Base-by-base conservation (phyloP, 1,140 invertebrate genomes). In the Orius insidiosus region DNA sequence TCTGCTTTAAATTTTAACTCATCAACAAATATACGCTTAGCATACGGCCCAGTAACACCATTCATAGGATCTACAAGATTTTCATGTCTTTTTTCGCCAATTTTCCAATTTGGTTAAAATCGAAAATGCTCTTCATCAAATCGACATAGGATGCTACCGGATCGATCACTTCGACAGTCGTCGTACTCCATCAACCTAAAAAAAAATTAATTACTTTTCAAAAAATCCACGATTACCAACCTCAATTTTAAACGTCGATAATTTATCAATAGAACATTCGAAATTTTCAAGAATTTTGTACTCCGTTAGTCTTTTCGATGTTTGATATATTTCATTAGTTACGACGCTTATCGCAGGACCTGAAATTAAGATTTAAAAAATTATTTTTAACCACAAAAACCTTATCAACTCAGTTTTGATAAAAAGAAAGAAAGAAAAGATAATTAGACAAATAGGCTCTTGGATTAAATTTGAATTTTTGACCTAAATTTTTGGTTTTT, bases 41-140 rank as follows among this genome's bases (percentile, higher is more conserved):
- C 87, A 66, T 98, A 99, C 0, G 93, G 87, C 11, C 95, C 95
- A 56, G 93, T 98, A 0, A 98, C 93, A 70, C 94, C 95, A 67
- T 89, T 83, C 81, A 98, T 85, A 10, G 83, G 76, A 68, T 98
- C 84, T 40, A 98, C 80, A 16, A 95, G 71, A 52, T 70, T 60
- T 86, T 80, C 55, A 97, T 79, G n/a, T 18, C 63, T 58, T 76
- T 82, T 55, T 75, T 71, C 46, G 64, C 59, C 24, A 24, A 16
- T 4, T 16, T 18, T 15, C 16, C 9, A 6, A 40, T 40, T 13
- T 13, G 16, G 11, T 40, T 16, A 66, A 99, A 98, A 66, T 99
- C 92, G 68, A 99, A 99, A 53, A 99, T 96, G 54, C 83, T 76
- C 62, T 96, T 90, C 93, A 99, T 96, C 37, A 90, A 74, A 1